These are phyloP conservation scores for Tinea pellionella DNA, from an alignment of 2,888 invertebrate species.

Conservation along the genomic window DNA sequence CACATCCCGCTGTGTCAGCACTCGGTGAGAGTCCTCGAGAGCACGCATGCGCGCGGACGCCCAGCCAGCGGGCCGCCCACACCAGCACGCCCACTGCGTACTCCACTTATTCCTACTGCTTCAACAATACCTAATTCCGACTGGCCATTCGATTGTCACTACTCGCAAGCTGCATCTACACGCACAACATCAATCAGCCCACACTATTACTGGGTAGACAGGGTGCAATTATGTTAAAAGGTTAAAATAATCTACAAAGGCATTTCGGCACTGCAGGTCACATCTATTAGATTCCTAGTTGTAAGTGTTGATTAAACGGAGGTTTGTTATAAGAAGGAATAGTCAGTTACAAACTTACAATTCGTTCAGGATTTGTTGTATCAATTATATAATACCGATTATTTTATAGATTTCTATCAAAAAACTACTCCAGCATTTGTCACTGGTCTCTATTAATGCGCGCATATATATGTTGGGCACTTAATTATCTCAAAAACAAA, in stretches of 20 bases:
- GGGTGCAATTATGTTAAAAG: slow-evolving; percentile 10
- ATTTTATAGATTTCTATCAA: not conserved
- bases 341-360: not conserved
- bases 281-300: slow-evolving; percentile 4
- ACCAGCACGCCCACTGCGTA: slow-evolving; percentile 22
- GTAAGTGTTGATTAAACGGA: not conserved
- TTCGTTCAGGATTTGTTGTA: not conserved
- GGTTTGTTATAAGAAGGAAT: not conserved
- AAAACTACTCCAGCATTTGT: not conserved
- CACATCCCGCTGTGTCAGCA: slow-evolving; percentile 42
- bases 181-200: slow-evolving; percentile 9
- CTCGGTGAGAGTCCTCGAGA: slow-evolving; percentile 16
- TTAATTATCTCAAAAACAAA: slow-evolving; percentile 27
- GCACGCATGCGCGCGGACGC: slow-evolving; percentile 58
- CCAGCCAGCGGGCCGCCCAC: slow-evolving; percentile 29
- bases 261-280: not conserved
- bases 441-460: not conserved
- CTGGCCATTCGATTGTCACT: slow-evolving; percentile 26
- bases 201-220: slow-evolving; percentile 6
- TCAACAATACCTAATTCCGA: slow-evolving; percentile 23
- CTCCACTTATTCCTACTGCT: not conserved
- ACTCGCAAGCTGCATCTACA: slow-evolving; percentile 1
- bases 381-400: not conserved
- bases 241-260: slow-evolving; percentile 1
- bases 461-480: not conserved